Evolutionary conservation across 2,797 vertebrate genomes (phyloP), one percentile per base, ranked within the genome.

Genomic region (Emys orbicularis): DNA sequence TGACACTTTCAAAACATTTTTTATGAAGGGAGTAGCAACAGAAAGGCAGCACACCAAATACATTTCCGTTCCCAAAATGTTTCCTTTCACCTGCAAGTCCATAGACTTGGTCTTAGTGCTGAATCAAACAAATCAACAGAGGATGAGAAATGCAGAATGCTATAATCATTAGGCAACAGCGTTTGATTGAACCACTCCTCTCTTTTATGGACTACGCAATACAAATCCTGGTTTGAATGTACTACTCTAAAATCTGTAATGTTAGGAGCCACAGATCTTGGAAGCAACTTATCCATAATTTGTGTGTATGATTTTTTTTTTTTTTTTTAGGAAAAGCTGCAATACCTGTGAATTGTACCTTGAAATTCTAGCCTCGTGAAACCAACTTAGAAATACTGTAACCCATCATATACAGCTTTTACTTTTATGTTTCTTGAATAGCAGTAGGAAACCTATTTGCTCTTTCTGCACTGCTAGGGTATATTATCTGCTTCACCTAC

Each of bases 31-130:
- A 94, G 81, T 81, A 92, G 83, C 80, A 93, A 96, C 90, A 93
- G 90, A 87, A 86, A 97, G 92, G 86, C 72, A 90, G n/a, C 47
- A n/a, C 87, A 97, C 94, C 85, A 97, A 88, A 54, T 81, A 81
- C 18, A 86, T 44, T 92, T 94, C 83, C 47, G 79, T 76, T 88
- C 80, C 81, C 84, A 59, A 89, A 88, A 25, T 53, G 84, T 80
- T 95, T 88, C 47, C 93, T 94, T 76, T 88, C 57, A 89, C 88
- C n/a, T 87, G 81, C 54, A 95, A 94, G 37, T 59, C 44, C 81
- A 94, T 13, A 47, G 83, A 83, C 74, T 80, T 90, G 49, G 94
- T 79, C 92, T 96, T 68, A 86, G 1, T 77, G 86, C 57, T 37
- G 72, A 89, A 93, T 89, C 47, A 94, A 88, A 72, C 61, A 53